A percentile compares a stretch with the other conserved stretches of the same genome.
Evolutionary conservation across 1,140 invertebrate genomes (phyloP).

Genomic region (Sitobion miscanthi): DNA sequence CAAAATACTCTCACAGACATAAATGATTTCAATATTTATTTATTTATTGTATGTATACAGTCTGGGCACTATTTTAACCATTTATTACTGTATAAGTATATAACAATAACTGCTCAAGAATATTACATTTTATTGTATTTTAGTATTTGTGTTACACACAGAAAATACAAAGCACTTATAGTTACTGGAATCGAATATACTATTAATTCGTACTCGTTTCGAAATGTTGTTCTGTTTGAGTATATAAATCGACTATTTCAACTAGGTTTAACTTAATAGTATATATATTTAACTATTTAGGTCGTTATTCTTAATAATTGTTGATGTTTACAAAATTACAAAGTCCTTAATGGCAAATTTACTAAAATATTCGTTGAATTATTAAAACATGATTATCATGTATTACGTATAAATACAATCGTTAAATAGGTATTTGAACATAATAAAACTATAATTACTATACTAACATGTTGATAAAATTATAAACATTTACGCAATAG

Average conservation of each 20-base stretch:
- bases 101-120: not conserved
- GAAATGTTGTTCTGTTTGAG: not conserved
- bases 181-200: not conserved
- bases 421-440: not conserved
- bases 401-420: not conserved
- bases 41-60: not conserved
- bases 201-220: not conserved
- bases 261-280: not conserved
- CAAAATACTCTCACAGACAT: not conserved
- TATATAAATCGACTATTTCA: not conserved
- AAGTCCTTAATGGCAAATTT: not conserved
- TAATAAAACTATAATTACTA: not conserved
- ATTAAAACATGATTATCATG: slow-evolving; percentile 7
- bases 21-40: not conserved
- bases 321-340: not conserved
- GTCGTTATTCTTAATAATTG: not conserved
- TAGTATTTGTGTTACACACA: not conserved
- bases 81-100: too few relatives aligned
- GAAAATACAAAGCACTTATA: not conserved
- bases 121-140: not conserved
- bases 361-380: not conserved
- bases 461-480: not conserved
- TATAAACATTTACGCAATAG: not conserved
- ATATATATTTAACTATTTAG: not conserved
- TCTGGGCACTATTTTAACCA: too few relatives aligned